These are phyloP conservation scores for Drosophila meridionalis DNA, from an alignment of 2,888 invertebrate genomes.

Conservation along the genomic window DNA sequence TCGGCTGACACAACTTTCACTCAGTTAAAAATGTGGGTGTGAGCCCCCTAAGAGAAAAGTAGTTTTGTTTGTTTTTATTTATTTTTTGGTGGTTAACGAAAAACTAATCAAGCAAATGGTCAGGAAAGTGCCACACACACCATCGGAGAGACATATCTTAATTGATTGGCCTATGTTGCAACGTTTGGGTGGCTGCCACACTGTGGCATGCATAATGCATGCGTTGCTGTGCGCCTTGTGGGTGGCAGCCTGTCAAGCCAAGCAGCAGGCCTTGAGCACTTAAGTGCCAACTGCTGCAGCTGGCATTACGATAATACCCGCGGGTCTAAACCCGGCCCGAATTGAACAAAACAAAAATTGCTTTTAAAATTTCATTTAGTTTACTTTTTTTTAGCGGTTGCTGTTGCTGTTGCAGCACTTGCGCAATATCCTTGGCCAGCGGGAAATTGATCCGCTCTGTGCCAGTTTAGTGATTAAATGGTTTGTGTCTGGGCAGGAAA, in stretches of 20 bases:
- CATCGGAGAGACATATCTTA: constrained; percentile 24
- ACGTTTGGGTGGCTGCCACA: constrained; percentile 26
- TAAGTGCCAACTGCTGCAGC: constrained; percentile 29
- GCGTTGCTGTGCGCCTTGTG: constrained; percentile 21
- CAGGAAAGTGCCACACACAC: constrained; percentile 29
- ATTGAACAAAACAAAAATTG: constrained; percentile 25
- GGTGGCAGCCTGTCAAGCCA: constrained; percentile 38
- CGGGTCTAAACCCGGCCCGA: constrained; percentile 28
- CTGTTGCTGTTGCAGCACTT: constrained; percentile 44
- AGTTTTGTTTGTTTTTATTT: constrained; percentile 7
- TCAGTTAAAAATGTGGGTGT: constrained; percentile 36
- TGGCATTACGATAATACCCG: constrained; percentile 35
- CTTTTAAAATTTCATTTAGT: constrained; percentile 26
- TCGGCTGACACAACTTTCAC: constrained; percentile 48
- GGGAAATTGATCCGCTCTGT: constrained; percentile 63
- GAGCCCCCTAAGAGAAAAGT: constrained; percentile 31
- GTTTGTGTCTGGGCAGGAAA: constrained; percentile 52
- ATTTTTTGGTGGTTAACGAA: constrained; percentile 31
- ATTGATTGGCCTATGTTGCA: constrained; percentile 67
- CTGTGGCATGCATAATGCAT: constrained; percentile 41
- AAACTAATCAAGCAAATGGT: constrained; percentile 59
- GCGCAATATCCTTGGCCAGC: constrained; percentile 68
- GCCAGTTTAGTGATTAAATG: constrained; percentile 53
- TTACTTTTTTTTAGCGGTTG: constrained; percentile 9
- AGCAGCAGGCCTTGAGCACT: constrained; percentile 19